These are phyloP conservation scores for Heliconius melpomene DNA, from an alignment of 1,140 invertebrate genomes.

Conservation along the genomic window DNA sequence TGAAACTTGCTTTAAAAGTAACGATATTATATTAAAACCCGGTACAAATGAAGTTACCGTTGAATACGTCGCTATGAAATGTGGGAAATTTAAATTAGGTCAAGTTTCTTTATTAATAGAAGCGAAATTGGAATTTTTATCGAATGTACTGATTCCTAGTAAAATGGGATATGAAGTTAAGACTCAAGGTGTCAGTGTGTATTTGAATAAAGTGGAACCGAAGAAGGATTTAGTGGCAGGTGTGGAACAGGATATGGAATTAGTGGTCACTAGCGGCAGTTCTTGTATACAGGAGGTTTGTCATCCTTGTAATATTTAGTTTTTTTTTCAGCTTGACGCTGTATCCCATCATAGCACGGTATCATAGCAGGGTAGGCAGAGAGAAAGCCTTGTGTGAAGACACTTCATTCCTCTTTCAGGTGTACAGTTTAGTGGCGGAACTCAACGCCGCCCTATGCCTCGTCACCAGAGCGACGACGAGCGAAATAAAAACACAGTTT, in stretches of 20 bases:
- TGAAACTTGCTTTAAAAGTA: conserved; percentile 80
- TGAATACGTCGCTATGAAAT: conserved; percentile 82
- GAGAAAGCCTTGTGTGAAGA: too few relatives aligned
- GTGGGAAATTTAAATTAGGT: conserved; percentile 83
- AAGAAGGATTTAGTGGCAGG: conserved; percentile 86
- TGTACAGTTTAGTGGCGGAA: too few relatives aligned
- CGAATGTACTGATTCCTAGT: conserved; percentile 72
- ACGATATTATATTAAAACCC: conserved; percentile 83
- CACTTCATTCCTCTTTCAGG: too few relatives aligned
- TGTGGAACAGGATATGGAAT: conserved; percentile 85
- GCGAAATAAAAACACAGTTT: too few relatives aligned
- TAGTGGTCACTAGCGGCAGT: conserved; percentile 87
- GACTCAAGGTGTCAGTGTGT: conserved; percentile 74
- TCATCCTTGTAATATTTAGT: background rate
- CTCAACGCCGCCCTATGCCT: too few relatives aligned
- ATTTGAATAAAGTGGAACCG: conserved; percentile 80
- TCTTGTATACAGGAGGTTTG: conserved; percentile 75
- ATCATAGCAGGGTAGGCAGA: too few relatives aligned
- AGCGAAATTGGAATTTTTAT: conserved; percentile 84
- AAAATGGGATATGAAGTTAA: conserved; percentile 75
- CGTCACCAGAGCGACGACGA: too few relatives aligned
- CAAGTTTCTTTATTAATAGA: conserved; percentile 84
- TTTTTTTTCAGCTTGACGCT: too few relatives aligned
- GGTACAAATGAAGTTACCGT: conserved; percentile 88
- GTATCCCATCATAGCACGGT: too few relatives aligned